Conservation (phyloP, 2,797 vertebrate genomes). For the Sus cebifrons region DNA sequence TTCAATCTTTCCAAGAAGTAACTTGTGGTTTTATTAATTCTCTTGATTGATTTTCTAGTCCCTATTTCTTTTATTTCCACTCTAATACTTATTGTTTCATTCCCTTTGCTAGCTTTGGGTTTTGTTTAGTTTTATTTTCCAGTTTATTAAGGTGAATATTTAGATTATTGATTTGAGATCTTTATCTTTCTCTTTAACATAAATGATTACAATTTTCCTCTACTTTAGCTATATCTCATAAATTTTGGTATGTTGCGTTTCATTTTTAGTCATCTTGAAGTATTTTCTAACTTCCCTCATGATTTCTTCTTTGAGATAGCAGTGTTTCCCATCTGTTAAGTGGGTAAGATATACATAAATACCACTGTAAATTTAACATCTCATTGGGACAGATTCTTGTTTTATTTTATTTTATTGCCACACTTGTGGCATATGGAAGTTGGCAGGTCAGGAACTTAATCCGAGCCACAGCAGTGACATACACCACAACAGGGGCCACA, state of each 20-base stretch:
- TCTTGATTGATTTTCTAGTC: background rate
- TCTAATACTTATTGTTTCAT: background rate
- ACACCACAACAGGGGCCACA: too few species aligned
- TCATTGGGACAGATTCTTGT: background rate
- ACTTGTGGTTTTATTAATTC: background rate
- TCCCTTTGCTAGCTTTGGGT: background rate
- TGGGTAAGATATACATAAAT: background rate
- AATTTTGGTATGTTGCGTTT: constrained; percentile 20
- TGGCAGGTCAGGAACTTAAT: too few species aligned
- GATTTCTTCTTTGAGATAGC: background rate
- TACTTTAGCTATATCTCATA: background rate
- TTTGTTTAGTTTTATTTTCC: background rate
- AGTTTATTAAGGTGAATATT: background rate
- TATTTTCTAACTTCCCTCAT: background rate
- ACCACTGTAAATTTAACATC: background rate
- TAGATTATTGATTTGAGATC: background rate
- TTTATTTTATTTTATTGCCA: too few species aligned
- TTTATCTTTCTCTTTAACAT: background rate
- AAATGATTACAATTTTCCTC: background rate
- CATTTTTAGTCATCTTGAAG: background rate
- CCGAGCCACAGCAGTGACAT: too few species aligned
- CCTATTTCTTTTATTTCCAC: background rate
- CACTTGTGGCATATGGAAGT: too few species aligned
- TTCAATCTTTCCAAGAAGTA: background rate
- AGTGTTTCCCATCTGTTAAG: background rate